Base-by-base conservation (phyloP, 2,797 vertebrate species). In the Denticeps clupeoides region DNA sequence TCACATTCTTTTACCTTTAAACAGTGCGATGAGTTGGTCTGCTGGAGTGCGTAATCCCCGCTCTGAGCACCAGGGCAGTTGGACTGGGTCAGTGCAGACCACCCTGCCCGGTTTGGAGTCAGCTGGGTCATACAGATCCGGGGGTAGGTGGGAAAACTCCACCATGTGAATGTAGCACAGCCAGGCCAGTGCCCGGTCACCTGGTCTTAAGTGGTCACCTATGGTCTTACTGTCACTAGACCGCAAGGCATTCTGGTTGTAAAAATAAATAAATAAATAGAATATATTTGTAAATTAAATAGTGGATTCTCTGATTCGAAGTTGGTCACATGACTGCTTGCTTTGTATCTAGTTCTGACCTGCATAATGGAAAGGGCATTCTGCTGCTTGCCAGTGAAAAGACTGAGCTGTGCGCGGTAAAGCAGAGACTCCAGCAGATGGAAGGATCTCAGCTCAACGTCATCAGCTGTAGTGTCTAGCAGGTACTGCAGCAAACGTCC, bases 161-260 rank as follows among this genome's bases (percentile, higher is more conserved):
- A 76, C 84, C 58, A 95, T 75, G 75, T 98, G 87, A 67, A 98
- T 86, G 69, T 85, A 93, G 27, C 78, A 83, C 46, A 97, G 80
- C 94, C 94, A 98, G 46, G 89, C 82, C 69, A 97, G 71, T 35
- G 86, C 84, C 7, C 88, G 87, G 73, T 97, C 83, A n/a, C 58
- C 28, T 12, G 71, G 31, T 2, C 61, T 81, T 71, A 98, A 81
- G 54, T 58, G 76, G n/a, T 86, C 79, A 0, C 82, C 78, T 1
- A 90, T 16, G 40, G 78, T 80, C 46, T 65, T 63, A 27, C 64
- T 64, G 31, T 67, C 65, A 40, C 76, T 49, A 0, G 82, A 80
- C 51, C 87, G 87, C 73, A 97, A 68, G 19, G 87, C 83, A 9
- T 73, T 83, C 93, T 98, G 78, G 32, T 56, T 19, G 18, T 19